Evolutionary conservation across 2,888 invertebrate genomes (phyloP).

Genomic region (Corythucha ciliata): DNA sequence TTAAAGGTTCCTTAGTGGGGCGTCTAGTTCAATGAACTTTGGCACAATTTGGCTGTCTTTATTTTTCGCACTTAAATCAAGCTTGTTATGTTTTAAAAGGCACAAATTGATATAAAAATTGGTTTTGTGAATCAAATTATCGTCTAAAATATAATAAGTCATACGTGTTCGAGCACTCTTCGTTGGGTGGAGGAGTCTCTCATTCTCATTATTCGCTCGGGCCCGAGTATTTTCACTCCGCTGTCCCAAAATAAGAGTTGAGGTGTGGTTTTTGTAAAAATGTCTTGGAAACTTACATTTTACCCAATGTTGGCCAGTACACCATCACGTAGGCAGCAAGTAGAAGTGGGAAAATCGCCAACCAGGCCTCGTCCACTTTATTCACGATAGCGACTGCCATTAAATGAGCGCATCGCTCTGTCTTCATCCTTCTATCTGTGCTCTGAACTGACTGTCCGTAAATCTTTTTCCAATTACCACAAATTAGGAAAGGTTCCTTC

Average conservation of each 20-base stretch:
- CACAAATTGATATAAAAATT: too few relatives aligned
- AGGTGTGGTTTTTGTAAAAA: constrained; percentile 12
- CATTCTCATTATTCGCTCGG: too few relatives aligned
- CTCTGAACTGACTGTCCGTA: constrained; percentile 34
- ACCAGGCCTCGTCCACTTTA: constrained; percentile 57
- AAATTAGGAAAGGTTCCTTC: neutral
- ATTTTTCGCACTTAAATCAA: too few relatives aligned
- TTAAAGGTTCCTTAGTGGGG: too few relatives aligned
- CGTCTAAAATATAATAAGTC: too few relatives aligned
- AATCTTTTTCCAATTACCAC: neutral
- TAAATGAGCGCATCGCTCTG: constrained; percentile 46
- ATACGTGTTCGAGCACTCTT: too few relatives aligned
- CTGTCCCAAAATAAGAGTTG: neutral
- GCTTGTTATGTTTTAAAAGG: too few relatives aligned
- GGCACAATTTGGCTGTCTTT: too few relatives aligned
- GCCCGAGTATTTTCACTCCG: constrained; percentile 11
- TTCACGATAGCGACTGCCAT: constrained; percentile 46
- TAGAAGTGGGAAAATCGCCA: constrained; percentile 54
- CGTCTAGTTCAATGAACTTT: too few relatives aligned
- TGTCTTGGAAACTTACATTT: constrained; percentile 41
- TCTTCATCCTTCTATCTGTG: constrained; percentile 42
- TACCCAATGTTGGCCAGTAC: constrained; percentile 49
- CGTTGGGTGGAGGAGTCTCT: too few relatives aligned
- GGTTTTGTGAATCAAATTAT: too few relatives aligned
- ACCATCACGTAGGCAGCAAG: constrained; percentile 49